A percentile compares a stretch with the other conserved stretches of the same genome.
phyloP scores from a whole-genome alignment of 2,113 vertebrate species.

The Pelvicachromis taeniatus region DNA sequence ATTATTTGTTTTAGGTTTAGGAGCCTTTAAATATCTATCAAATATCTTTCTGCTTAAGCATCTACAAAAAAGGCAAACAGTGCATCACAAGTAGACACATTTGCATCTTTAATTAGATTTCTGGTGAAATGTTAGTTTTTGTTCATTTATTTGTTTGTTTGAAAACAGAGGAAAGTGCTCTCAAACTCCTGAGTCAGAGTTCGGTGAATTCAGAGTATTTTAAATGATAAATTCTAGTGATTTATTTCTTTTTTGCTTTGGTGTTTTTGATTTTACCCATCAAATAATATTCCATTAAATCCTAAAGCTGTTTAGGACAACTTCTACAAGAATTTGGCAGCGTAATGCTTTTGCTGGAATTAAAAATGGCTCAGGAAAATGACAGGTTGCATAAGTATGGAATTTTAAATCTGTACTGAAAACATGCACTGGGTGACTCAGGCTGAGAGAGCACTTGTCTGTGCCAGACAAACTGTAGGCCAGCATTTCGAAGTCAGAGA shows the following conservation, averaged over 20 bases:
- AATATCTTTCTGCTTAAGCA: neutral
- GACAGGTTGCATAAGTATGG: slow-evolving; percentile 13
- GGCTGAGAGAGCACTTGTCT: slow-evolving; percentile 45
- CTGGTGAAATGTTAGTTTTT: slow-evolving; percentile 2
- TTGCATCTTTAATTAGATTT: slow-evolving; percentile 64
- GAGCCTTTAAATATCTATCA: neutral
- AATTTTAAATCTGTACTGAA: slow-evolving; percentile 40
- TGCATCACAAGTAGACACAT: slow-evolving; percentile 12
- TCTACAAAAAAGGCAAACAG: neutral
- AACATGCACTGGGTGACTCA: slow-evolving; percentile 43
- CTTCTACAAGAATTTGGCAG: slow-evolving; percentile 39
- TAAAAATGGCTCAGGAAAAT: slow-evolving; percentile 19
- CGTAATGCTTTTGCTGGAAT: slow-evolving; percentile 34
- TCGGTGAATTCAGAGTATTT: neutral
- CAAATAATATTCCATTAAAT: neutral
- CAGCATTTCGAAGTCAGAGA: slow-evolving; percentile 41
- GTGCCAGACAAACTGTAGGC: slow-evolving; percentile 31
- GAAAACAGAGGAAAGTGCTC: slow-evolving; percentile 32
- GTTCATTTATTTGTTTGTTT: neutral
- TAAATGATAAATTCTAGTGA: neutral
- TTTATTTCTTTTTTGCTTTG: neutral
- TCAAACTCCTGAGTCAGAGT: slow-evolving; percentile 50
- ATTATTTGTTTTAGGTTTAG: neutral
- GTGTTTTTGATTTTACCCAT: neutral
- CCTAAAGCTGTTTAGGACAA: slow-evolving; percentile 23